These are phyloP conservation scores for Xiphorhynchus elegans DNA, from an alignment of 2,113 vertebrate genomes.

Conservation along the genomic window DNA sequence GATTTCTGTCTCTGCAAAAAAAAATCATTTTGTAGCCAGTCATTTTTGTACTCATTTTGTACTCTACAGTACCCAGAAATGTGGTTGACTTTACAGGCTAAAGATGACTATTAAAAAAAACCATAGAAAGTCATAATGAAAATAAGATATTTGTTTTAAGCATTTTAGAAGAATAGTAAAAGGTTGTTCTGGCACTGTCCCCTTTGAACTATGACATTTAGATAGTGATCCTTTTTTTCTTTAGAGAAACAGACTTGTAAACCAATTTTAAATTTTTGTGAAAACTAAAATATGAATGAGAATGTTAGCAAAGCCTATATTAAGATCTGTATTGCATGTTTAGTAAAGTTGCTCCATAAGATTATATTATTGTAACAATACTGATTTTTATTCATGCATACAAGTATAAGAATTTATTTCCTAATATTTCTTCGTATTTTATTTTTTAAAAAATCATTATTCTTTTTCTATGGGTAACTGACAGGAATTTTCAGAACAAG, in stretches of 20 bases:
- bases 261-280: background rate
- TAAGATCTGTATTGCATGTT: background rate
- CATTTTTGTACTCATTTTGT: background rate
- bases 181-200: background rate
- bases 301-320: background rate
- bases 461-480: background rate
- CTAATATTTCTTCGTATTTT: background rate
- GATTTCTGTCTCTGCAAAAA: background rate
- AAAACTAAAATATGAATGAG: background rate
- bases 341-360: background rate
- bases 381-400: background rate
- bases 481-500: background rate
- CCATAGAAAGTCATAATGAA: background rate
- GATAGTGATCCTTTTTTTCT: background rate
- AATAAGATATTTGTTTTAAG: background rate
- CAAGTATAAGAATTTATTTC: background rate
- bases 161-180: background rate
- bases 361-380: background rate
- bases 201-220: background rate
- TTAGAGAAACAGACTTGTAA: background rate
- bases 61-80: background rate
- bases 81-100: background rate
- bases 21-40: fast-evolving
- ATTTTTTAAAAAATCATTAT: background rate
- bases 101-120: background rate